Evolutionary conservation across 2,888 invertebrate species (phyloP), one percentile per base, ranked within the genome.

Genomic region (Sympetrum striolatum): DNA sequence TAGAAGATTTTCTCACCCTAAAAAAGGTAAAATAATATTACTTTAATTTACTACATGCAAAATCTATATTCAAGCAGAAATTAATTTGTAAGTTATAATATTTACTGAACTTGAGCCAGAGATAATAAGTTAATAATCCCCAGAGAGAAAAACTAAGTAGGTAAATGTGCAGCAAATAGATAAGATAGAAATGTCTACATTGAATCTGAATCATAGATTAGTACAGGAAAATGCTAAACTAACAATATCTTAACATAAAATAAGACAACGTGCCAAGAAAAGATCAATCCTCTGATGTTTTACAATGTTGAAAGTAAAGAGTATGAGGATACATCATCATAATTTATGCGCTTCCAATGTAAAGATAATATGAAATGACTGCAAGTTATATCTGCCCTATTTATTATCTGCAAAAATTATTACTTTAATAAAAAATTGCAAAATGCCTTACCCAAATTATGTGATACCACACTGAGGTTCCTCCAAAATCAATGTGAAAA

Each of bases 1-100:
- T 99, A 99, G 94, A 99, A 99, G 0, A 99, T 97, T 95, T 99
- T 99, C 92, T 98, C 97, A n/a, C 98, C 98, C 96, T 96, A 93
- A 92, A 91, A 90, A 91, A 91, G 18, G 0, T 60, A 18, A 73
- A n/a, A 31, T 25, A 31, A 73, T 18, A n/a, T n/a, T n/a, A n/a
- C n/a, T n/a, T 14, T 81, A 15, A 80, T 80, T 39, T 39, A 39
- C 39, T 39, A 39, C 2, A 39, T 39, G 39, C 39, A 2, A 5
- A 5, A 5, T 39, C 6, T n/a, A n/a, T n/a, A n/a, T n/a, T n/a
- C n/a, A n/a, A n/a, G n/a, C n/a, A n/a, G n/a, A n/a, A n/a, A n/a
- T n/a, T n/a, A n/a, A n/a, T n/a, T n/a, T n/a, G n/a, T n/a, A n/a
- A n/a, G n/a, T n/a, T n/a, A n/a, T n/a, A n/a, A n/a, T n/a, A n/a